These are phyloP conservation scores for Stylophora pistillata DNA, from an alignment of 64 coral and sea anemone genomes.

Conservation along the genomic window DNA sequence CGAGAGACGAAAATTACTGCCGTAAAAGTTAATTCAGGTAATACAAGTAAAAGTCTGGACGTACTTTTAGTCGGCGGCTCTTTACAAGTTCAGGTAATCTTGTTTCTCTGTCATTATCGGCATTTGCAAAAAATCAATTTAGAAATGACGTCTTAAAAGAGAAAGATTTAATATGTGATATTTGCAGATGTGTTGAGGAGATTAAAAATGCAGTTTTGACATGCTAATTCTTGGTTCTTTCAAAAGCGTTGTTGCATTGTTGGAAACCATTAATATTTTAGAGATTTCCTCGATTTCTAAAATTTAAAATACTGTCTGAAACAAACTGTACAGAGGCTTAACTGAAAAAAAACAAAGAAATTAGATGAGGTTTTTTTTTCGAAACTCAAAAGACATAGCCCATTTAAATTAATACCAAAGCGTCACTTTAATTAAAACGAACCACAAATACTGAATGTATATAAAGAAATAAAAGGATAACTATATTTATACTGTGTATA, in stretches of 20 bases:
- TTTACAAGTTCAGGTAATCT: background rate
- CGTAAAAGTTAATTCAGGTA: constrained; percentile 30
- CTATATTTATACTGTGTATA: background rate
- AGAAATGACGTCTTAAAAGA: constrained; percentile 8
- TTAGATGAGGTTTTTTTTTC: constrained; percentile 2
- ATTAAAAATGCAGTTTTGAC: constrained; percentile 10
- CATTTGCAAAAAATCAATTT: constrained; percentile 24
- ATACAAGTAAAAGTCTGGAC: background rate
- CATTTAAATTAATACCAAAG: background rate
- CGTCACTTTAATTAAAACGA: constrained; percentile 2
- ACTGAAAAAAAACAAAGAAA: background rate
- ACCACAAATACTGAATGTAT: background rate
- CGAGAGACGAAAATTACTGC: background rate
- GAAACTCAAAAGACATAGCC: background rate
- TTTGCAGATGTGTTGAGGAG: constrained; percentile 28
- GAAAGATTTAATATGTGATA: constrained; percentile 26
- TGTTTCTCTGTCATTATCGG: constrained; percentile 4
- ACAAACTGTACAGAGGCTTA: background rate
- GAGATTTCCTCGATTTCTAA: constrained; percentile 16
- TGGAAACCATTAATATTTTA: constrained; percentile 24
- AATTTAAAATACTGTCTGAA: background rate
- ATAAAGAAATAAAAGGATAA: background rate
- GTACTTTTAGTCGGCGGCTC: constrained; percentile 4
- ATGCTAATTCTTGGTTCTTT: constrained; percentile 18
- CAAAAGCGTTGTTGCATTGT: background rate